Conservation (phyloP, 1,140 invertebrate genomes). For the Drosophila truncata region DNA sequence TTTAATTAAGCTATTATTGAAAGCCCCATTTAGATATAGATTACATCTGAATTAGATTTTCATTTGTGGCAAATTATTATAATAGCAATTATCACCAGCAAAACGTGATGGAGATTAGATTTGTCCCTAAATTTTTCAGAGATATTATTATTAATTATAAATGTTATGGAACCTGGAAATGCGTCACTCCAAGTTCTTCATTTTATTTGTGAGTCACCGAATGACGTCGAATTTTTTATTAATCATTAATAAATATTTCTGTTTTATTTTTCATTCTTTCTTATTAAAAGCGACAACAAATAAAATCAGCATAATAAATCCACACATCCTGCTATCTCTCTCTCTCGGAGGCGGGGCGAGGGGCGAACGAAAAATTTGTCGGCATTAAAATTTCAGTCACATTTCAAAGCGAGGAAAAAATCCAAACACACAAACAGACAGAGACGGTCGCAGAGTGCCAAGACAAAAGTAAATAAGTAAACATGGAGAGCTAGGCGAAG, state of each 20-base stretch:
- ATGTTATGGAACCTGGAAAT: neutral
- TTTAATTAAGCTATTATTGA: slow-evolving; percentile 1
- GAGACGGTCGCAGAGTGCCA: slow-evolving; percentile 20
- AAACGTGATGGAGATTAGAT: slow-evolving; percentile 8
- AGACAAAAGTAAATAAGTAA: slow-evolving; percentile 77
- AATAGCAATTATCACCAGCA: neutral
- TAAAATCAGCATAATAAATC: slow-evolving; percentile 74
- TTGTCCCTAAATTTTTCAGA: neutral
- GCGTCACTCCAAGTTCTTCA: slow-evolving; percentile 8
- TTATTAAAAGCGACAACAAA: slow-evolving; percentile 76
- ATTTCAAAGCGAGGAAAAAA: slow-evolving; percentile 71
- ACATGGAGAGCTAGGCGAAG: slow-evolving; percentile 53
- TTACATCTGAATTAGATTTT: slow-evolving; percentile 9
- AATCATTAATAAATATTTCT: slow-evolving; percentile 63
- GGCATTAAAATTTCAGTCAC: slow-evolving; percentile 81
- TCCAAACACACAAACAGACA: slow-evolving; percentile 43
- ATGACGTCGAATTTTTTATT: slow-evolving; percentile 43
- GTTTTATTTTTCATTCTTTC: slow-evolving; percentile 42
- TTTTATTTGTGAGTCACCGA: slow-evolving; percentile 30
- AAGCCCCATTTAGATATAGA: neutral
- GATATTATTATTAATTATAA: neutral
- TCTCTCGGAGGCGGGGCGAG: slow-evolving; percentile 6
- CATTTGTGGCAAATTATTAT: slow-evolving; percentile 7
- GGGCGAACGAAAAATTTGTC: slow-evolving; percentile 38
- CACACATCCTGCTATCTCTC: slow-evolving; percentile 41